Base-by-base conservation (phyloP, 2,113 vertebrate genomes). In the Stegastes partitus region DNA sequence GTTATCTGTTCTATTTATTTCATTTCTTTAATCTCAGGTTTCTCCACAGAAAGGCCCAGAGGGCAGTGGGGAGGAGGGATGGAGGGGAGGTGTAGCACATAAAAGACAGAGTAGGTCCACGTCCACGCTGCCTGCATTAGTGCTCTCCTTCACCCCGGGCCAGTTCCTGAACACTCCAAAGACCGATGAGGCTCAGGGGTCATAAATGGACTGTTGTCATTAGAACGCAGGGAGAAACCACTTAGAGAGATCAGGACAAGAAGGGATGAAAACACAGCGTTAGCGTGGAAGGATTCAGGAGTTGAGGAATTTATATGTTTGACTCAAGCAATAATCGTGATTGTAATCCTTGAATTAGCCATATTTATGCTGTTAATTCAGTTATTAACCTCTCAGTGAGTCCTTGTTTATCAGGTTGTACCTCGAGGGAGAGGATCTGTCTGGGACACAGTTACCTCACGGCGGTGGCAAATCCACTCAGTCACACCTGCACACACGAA, bases 391-490 rank as follows among this genome's bases (percentile, higher is more conserved):
- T 69, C 34, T 68, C 53, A 4, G 23, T 34, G 61, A 67, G 15
- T 68, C 62, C 66, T 53, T 53, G 53, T 78, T 84, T 55, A 45
- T 58, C 16, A 74, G 57, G 5, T n/a, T 71, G 7, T 18, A 53
- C 12, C 63, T 63, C 23, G 39, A 74, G 39, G 54, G 47, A 56
- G 37, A 37, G 37, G 59, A 63, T 53, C 12, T 54, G 65, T 74
- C n/a, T 56, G 57, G 42, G 7, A 51, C 16, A 4, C 58, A 8
- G 58, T 39, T 3, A 59, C 21, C 21, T 47, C 26, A 22, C 4
- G 11, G 39, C 14, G 14, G 39, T 15, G 3, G 39, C 39, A 42
- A 15, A 42, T 12, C 14, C 39, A 39, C 37, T 10, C 7, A 42
- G 39, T 44, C 3, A 2, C 18, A 72, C 58, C 49, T 64, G 25